Conservation (phyloP, 1,140 invertebrate species). For the Gyrodactylus bullatarudis region DNA sequence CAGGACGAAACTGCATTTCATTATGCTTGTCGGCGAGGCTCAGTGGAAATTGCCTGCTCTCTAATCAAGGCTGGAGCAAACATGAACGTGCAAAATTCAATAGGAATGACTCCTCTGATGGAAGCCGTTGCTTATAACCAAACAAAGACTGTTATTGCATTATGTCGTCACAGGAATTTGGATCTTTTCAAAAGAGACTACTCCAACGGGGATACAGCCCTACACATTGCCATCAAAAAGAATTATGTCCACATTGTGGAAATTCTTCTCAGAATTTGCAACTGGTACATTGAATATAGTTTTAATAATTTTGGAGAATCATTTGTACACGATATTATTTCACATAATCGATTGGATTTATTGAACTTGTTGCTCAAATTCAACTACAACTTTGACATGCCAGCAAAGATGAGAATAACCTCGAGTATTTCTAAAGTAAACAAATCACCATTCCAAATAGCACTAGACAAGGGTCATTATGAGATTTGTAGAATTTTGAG, state of each 20-base stretch:
- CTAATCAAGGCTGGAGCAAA: constrained; percentile 3
- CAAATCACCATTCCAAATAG: constrained; percentile 17
- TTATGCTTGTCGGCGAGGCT: constrained; percentile 17
- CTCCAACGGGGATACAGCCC: constrained; percentile 18
- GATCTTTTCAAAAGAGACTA: constrained; percentile 18
- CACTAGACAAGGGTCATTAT: constrained; percentile 16
- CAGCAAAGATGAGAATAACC: constrained; percentile 14
- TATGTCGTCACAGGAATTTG: constrained; percentile 13
- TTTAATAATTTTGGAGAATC: constrained; percentile 18
- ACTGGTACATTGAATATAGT: constrained; percentile 15
- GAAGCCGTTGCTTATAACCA: constrained; percentile 20
- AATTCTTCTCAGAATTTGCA: constrained; percentile 22
- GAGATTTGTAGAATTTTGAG: constrained; percentile 16
- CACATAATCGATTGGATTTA: constrained; percentile 16
- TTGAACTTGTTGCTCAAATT: constrained; percentile 14
- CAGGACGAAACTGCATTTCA: constrained; percentile 76
- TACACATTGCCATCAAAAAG: constrained; percentile 23
- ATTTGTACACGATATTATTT: constrained; percentile 16
- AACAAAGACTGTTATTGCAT: constrained; percentile 14
- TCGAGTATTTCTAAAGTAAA: constrained; percentile 13
- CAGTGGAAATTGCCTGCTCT: neutral
- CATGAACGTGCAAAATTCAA: constrained; percentile 18
- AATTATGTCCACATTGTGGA: constrained; percentile 25
- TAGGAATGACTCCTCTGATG: constrained; percentile 19
- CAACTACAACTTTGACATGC: constrained; percentile 17